These are phyloP conservation scores for Cremastinae sp. DNA, from an alignment of 2,888 invertebrate species.

Conservation along the genomic window DNA sequence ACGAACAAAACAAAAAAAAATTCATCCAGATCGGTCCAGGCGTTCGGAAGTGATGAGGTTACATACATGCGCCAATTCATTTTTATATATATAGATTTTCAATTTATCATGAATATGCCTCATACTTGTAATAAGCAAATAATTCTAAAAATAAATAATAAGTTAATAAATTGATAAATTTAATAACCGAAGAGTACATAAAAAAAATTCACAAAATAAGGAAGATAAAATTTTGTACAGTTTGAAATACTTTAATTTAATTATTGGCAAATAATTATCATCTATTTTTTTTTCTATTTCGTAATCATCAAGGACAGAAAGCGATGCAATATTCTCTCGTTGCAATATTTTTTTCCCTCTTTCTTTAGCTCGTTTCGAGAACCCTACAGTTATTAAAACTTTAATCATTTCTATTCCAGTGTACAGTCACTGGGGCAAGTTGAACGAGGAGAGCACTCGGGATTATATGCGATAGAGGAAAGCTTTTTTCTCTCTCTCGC, in stretches of 20 bases:
- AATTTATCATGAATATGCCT: too few species aligned
- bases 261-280: slow-evolving; percentile 44
- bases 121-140: too few species aligned
- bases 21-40: too few species aligned
- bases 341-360: slow-evolving; percentile 1
- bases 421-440: slow-evolving; percentile 68
- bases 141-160: too few species aligned
- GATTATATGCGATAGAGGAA: slow-evolving; percentile 19
- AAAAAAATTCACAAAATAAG: neutral
- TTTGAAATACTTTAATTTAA: slow-evolving; percentile 1
- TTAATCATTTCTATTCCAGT: slow-evolving; percentile 74
- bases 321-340: slow-evolving; percentile 28
- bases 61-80: too few species aligned
- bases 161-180: too few species aligned
- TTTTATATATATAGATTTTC: too few species aligned
- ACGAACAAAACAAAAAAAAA: too few species aligned
- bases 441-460: slow-evolving; percentile 33
- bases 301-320: slow-evolving; percentile 46
- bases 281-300: slow-evolving; percentile 39
- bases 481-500: slow-evolving; percentile 9
- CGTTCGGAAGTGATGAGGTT: too few species aligned
- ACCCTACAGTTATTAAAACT: slow-evolving; percentile 72
- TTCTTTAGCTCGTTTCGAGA: slow-evolving; percentile 18
- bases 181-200: too few species aligned
- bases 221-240: neutral